Conservation (phyloP, 2,888 invertebrate genomes). For the Eupithecia insigniata region DNA sequence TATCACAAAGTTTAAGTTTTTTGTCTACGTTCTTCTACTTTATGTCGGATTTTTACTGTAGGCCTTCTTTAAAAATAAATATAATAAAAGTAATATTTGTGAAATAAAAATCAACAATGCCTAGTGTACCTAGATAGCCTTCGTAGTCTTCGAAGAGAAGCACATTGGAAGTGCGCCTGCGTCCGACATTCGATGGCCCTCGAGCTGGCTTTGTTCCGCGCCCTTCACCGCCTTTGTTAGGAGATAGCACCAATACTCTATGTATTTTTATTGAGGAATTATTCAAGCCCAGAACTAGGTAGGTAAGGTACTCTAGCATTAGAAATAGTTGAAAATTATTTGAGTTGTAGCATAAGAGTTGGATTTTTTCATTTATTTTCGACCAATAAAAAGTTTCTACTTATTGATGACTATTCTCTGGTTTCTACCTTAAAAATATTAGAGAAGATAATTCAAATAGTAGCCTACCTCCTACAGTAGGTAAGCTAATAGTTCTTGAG, state of each 20-base stretch:
- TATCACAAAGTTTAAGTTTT: no score
- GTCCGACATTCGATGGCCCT: constrained; percentile 31
- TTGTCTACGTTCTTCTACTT: no score
- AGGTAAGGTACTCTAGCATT: not conserved
- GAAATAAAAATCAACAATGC: not conserved
- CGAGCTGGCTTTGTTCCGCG: constrained; percentile 23
- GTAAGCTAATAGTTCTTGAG: no score
- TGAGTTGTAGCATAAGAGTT: no score
- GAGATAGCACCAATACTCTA: constrained; percentile 9
- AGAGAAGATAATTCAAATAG: no score
- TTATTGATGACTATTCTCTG: not conserved
- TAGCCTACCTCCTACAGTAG: no score
- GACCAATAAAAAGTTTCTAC: not conserved
- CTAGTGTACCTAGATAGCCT: no score
- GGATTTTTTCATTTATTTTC: not conserved
- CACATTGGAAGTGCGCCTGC: constrained; percentile 20
- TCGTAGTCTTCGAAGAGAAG: not conserved
- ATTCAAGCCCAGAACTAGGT: not conserved
- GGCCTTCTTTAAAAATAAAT: no score
- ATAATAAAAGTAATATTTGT: not conserved
- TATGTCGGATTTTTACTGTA: no score
- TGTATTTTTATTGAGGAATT: constrained; percentile 13
- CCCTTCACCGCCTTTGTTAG: constrained; percentile 29
- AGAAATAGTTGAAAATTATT: no score
- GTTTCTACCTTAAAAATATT: no score